These are phyloP conservation scores for Coracopsis vasa DNA, from an alignment of 2,113 vertebrate genomes.

Conservation along the genomic window DNA sequence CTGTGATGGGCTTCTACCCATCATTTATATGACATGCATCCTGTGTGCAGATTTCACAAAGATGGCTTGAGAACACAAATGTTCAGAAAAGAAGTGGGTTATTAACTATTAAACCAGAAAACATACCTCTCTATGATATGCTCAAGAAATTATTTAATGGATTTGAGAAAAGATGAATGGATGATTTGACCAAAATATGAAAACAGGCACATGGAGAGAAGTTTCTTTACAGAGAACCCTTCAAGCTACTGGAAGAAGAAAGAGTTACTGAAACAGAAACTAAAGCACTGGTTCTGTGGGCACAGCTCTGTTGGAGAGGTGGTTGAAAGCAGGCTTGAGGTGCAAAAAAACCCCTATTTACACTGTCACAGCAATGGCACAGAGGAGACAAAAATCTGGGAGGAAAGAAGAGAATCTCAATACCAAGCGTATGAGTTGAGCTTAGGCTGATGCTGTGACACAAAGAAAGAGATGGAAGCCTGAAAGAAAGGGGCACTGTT, in stretches of 20 bases:
- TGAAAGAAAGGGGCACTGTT: accelerated
- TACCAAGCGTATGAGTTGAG: neutral
- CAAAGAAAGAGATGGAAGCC: neutral
- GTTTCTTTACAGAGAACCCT: neutral
- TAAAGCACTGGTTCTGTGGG: accelerated
- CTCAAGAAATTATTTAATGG: neutral
- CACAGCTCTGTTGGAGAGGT: neutral
- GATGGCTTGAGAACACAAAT: neutral
- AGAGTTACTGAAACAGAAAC: neutral
- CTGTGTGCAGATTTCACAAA: accelerated
- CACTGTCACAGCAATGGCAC: neutral
- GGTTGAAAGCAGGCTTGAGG: neutral
- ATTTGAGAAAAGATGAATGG: neutral
- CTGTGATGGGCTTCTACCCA: neutral
- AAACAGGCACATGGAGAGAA: neutral
- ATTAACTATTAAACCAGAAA: neutral
- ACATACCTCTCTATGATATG: accelerated
- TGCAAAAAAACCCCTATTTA: neutral
- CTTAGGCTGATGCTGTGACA: neutral
- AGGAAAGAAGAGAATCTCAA: neutral
- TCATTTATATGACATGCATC: neutral
- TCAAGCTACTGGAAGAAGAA: neutral
- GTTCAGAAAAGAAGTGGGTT: neutral
- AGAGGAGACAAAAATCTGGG: neutral
- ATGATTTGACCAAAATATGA: neutral